Base-by-base conservation (phyloP, 2,797 vertebrate species). In the Cephalopachus bancanus region DNA sequence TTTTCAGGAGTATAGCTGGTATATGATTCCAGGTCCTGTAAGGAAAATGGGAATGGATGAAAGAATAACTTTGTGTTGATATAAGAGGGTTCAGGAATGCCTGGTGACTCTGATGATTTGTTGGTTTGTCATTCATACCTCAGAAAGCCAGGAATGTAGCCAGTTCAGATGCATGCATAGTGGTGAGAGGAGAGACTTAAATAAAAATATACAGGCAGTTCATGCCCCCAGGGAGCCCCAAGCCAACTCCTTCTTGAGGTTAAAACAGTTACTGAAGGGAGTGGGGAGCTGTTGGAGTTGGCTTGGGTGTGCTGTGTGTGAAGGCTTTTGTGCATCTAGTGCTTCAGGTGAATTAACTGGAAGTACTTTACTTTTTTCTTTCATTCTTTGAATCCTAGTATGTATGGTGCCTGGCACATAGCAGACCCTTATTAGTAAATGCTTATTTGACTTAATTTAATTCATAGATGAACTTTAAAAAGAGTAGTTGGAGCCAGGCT, bases 1-100 rank as follows among this genome's bases (percentile, higher is more conserved):
- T 60, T 96, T 94, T 96, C 37, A 91, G 69, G 49, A 78, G 19
- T 91, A 33, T 93, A 79, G 64, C 53, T 91, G 67, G 15, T 30
- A 26, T 30, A 49, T 75, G n/a, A 92, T 37, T 91, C 55, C 20
- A 72, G 33, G 22, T 33, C 53, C 7, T 95, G 8, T 75, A 64
- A 91, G 37, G 87, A 87, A 74, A 94, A 76, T 87, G 62, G 1
- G 24, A 9, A 30, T 91, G 33, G 51, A 83, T 60, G 67, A 74
- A 84, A 79, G 75, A 91, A 69, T 78, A 69, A 6, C 12, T 55
- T 37, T 78, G 51, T 26, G 16, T 30, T 85, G 51, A 26, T 53
- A 69, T 20, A 76, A 80, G 55, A 69, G 15, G 44, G 5, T 62
- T 74, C 8, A 22, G 15, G 57, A 95, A 55, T n/a, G 20, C 57